phyloP scores from a whole-genome alignment of 1,140 invertebrate species.

The Kradibia gibbosae region DNA sequence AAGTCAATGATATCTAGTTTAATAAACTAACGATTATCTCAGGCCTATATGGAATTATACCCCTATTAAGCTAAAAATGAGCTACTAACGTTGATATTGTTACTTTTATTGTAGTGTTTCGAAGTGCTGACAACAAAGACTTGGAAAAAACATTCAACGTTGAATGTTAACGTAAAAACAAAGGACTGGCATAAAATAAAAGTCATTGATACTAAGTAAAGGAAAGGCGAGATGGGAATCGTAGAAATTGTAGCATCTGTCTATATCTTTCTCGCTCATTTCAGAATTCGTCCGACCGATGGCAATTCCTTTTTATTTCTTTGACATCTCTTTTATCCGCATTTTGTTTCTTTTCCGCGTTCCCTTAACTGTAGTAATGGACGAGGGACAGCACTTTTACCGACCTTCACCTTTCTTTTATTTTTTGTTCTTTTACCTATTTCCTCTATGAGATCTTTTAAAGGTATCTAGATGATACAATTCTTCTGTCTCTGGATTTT shows the following conservation, averaged over 20 bases:
- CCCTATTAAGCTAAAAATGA: neutral
- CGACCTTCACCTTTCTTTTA: neutral
- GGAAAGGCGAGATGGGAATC: slow-evolving; percentile 1
- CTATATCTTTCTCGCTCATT: neutral
- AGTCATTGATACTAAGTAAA: neutral
- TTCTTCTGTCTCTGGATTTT: neutral
- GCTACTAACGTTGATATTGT: neutral
- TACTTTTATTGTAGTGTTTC: neutral
- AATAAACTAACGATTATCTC: neutral
- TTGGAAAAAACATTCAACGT: neutral
- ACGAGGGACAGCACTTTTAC: slow-evolving; percentile 14
- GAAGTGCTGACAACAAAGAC: neutral
- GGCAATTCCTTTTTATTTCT: slow-evolving; percentile 66
- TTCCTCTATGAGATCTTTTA: neutral
- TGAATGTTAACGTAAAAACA: slow-evolving; percentile 60
- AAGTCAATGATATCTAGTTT: neutral
- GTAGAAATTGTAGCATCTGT: slow-evolving; percentile 25
- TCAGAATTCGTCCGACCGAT: slow-evolving; percentile 57
- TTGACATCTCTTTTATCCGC: neutral
- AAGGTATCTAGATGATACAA: slow-evolving; percentile 11
- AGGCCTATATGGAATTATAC: neutral
- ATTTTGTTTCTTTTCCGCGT: slow-evolving; percentile 33
- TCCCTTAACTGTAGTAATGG: slow-evolving; percentile 5
- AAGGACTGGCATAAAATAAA: slow-evolving; percentile 57
- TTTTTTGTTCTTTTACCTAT: slow-evolving; percentile 22